A percentile compares a stretch with the other conserved stretches of the same genome.
These are phyloP conservation scores for Capricornis sumatraensis DNA, from an alignment of 2,113 vertebrate species.

Conservation along the genomic window DNA sequence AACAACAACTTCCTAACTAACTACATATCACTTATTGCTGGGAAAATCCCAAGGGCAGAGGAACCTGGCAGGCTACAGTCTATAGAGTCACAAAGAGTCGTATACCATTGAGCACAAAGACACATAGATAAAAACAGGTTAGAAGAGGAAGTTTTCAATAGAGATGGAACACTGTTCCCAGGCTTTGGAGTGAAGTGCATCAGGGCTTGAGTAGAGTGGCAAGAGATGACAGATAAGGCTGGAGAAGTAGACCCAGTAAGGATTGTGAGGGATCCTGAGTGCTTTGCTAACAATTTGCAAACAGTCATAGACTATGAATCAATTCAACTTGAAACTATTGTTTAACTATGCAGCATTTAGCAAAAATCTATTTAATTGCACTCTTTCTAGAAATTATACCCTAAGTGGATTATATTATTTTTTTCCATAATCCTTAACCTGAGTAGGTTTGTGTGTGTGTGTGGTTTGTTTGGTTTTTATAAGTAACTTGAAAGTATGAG, in stretches of 20 bases:
- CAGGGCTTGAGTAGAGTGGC: not conserved
- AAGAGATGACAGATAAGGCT: not conserved
- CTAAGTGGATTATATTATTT: not conserved
- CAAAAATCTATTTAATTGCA: not conserved
- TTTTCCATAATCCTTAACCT: not conserved
- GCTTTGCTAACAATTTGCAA: not conserved
- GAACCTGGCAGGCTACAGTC: not conserved
- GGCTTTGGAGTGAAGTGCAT: not conserved
- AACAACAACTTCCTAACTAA: not conserved
- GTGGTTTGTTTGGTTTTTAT: not conserved
- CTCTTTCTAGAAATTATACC: not conserved
- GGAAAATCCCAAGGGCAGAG: not conserved
- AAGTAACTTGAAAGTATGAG: not conserved
- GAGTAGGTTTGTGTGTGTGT: not conserved
- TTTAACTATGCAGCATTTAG: not conserved
- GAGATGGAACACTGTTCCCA: not conserved
- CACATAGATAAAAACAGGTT: not conserved
- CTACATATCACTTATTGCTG: not conserved
- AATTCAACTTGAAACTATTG: not conserved
- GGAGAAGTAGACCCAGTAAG: not conserved
- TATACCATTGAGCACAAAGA: not conserved
- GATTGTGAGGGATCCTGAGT: not conserved
- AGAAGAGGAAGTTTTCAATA: not conserved
- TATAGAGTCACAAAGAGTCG: not conserved
- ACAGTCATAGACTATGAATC: not conserved